These are phyloP conservation scores for Taxidea taxus DNA, from an alignment of 2,113 vertebrate genomes.

Conservation along the genomic window DNA sequence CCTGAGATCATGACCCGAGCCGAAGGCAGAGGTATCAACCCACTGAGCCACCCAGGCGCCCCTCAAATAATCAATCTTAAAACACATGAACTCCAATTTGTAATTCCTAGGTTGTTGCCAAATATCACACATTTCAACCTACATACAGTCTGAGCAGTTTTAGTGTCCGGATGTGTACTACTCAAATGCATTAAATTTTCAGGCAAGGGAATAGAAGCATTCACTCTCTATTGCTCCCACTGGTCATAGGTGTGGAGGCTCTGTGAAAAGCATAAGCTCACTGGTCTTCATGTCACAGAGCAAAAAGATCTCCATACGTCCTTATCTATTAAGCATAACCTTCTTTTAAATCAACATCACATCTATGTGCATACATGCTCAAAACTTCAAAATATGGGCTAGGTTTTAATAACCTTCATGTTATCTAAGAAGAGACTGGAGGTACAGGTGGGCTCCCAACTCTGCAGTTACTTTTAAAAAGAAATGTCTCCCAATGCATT, in stretches of 20 bases:
- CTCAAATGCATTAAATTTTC: background rate
- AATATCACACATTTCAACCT: background rate
- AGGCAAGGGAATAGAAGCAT: background rate
- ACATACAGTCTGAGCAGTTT: background rate
- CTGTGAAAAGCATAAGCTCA: background rate
- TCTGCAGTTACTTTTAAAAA: background rate
- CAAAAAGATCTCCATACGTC: background rate
- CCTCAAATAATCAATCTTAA: background rate
- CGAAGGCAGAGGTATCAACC: no score
- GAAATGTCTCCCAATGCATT: background rate
- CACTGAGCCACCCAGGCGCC: no score
- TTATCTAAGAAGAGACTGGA: background rate
- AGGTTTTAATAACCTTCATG: background rate
- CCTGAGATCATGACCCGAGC: no score
- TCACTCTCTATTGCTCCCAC: background rate
- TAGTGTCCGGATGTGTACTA: background rate
- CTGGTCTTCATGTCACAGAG: background rate
- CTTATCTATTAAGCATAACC: background rate
- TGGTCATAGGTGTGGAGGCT: background rate
- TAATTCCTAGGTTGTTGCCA: background rate
- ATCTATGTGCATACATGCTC: accelerated
- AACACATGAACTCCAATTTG: background rate
- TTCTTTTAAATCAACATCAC: background rate
- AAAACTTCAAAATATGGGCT: background rate
- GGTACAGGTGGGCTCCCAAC: background rate